phyloP scores from a whole-genome alignment of 1,140 invertebrate genomes.

The Belonocnema kinseyi region DNA sequence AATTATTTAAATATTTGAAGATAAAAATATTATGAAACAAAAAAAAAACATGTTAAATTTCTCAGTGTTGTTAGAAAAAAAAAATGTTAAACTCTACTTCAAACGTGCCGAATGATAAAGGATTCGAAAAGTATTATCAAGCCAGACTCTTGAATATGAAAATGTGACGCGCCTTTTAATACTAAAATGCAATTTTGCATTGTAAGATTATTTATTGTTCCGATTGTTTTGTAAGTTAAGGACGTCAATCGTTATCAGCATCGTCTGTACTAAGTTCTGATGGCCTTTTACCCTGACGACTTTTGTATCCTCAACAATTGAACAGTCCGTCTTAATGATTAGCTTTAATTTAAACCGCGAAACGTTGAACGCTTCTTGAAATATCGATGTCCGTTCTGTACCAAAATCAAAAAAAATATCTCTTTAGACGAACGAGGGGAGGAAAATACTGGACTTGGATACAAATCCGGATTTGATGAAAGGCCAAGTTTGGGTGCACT shows the following conservation, averaged over 20 bases:
- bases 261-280: conserved; percentile 3
- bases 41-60: too few relatives aligned
- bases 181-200: conserved; percentile 4
- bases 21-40: too few relatives aligned
- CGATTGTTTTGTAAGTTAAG: conserved; percentile 11
- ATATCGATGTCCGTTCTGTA: background rate
- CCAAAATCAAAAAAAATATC: too few relatives aligned
- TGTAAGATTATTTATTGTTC: conserved; percentile 26
- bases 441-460: too few relatives aligned
- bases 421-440: too few relatives aligned
- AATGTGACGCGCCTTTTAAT: background rate
- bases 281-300: conserved; percentile 9
- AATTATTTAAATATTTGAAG: too few relatives aligned
- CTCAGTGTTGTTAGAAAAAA: too few relatives aligned
- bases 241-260: conserved; percentile 9
- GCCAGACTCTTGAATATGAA: conserved; percentile 1
- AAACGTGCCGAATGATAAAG: background rate
- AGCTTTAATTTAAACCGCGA: background rate
- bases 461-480: too few relatives aligned
- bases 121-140: conserved; percentile 13
- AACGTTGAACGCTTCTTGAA: conserved; percentile 7
- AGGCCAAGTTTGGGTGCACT: too few relatives aligned
- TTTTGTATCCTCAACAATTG: conserved; percentile 19
- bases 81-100: background rate
- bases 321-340: background rate